A percentile compares a stretch with the other conserved stretches of the same genome.
These are phyloP conservation scores for Rhingia campestris DNA, from an alignment of 2,888 invertebrate genomes.

Conservation along the genomic window DNA sequence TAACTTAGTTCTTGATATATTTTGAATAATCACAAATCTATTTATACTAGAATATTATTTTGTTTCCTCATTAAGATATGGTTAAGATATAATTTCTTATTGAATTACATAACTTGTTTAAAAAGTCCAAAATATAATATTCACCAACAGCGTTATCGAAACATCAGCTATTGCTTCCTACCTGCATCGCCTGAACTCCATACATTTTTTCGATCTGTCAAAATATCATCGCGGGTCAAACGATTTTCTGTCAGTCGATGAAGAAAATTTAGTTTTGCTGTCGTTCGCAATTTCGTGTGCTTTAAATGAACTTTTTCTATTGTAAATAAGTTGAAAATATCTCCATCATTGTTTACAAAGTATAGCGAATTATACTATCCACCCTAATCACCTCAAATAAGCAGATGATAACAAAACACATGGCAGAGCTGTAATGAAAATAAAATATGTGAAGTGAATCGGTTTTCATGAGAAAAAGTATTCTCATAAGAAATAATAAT, in stretches of 20 bases:
- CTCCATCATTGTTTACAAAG: neutral
- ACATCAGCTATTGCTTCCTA: neutral
- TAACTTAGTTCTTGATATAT: too few relatives aligned
- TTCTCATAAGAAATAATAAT: slow-evolving; percentile 10
- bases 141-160: neutral
- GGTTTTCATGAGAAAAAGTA: slow-evolving; percentile 23
- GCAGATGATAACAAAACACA: slow-evolving; percentile 1
- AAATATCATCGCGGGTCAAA: slow-evolving; percentile 28
- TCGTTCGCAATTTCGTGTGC: slow-evolving; percentile 39
- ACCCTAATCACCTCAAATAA: neutral
- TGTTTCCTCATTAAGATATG: too few relatives aligned
- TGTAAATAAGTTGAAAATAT: slow-evolving; percentile 43
- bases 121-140: too few relatives aligned
- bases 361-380: neutral
- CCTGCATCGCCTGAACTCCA: slow-evolving; percentile 11
- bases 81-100: too few relatives aligned
- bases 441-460: slow-evolving; percentile 35
- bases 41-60: too few relatives aligned
- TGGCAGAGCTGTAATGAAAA: neutral
- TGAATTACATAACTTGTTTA: too few relatives aligned
- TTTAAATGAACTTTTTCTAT: slow-evolving; percentile 5
- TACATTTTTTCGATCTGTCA: slow-evolving; percentile 32
- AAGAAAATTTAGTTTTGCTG: slow-evolving; percentile 47
- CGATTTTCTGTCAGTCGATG: slow-evolving; percentile 69
- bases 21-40: too few relatives aligned